Evolutionary conservation across 2,113 vertebrate species (phyloP), one percentile per base, ranked within the genome.

Genomic region (Melanostigma gelatinosum): DNA sequence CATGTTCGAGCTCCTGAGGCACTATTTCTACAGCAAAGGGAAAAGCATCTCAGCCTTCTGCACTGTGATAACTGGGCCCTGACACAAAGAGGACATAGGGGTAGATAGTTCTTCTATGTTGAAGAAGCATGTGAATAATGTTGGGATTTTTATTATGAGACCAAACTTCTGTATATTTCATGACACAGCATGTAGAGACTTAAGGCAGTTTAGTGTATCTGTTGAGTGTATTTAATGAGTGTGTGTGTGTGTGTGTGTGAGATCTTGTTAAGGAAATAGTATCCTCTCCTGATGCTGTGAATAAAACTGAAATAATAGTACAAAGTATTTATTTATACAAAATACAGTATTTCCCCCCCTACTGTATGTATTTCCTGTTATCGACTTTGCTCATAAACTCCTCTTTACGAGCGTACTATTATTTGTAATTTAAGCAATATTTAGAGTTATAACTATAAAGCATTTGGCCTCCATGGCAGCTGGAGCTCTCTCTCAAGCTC

Each of bases 381-480:
- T 58, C 44, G 16, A 27, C 63, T 55, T 48, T 27, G 6, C 13
- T 46, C 18, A 15, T 48, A 62, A 50, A 22, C 15, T 71, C 66
- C 29, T 48, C 65, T 48, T 83, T 66, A 40, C 16, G 29, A 62
- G 36, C 40, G 15, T 64, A 42, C 70, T 79, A 85, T 89, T 91
- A 81, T 87, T 82, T 86, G 75, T 88, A 81, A 92, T 83, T 73
- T 70, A 86, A 89, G 88, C 65, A 82, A 81, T 81, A 86, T 89
- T 88, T 88, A 65, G 50, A 52, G 65, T 80, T 80, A 64, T 55
- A 80, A 74, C 55, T 73, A 70, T 64, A 67, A 82, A 83, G 86
- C 76, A 8, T 86, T 74, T n/a, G 34, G 72, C 65, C 69, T 65
- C 52, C 58, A 40, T 72, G 68, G 58, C 91, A 92, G 88, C 89